A percentile compares a stretch with the other conserved stretches of the same genome.
These are phyloP conservation scores for Actinernus sp. DNA, from an alignment of 92 coral and sea anemone species.

Conservation along the genomic window DNA sequence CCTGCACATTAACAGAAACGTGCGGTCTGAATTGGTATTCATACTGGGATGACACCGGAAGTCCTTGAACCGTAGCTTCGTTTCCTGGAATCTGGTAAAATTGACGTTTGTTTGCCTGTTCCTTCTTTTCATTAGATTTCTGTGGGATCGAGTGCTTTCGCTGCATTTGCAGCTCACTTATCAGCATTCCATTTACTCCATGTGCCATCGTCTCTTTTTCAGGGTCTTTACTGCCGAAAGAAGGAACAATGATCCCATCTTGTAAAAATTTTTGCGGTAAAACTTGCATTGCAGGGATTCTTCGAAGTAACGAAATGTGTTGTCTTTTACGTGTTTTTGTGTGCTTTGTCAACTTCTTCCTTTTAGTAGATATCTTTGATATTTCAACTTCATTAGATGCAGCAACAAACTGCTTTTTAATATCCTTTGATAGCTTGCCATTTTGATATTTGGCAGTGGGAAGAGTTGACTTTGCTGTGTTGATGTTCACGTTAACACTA, in stretches of 20 bases:
- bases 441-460: conserved; percentile 30
- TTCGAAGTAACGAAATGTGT: conserved; percentile 66
- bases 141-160: conserved; percentile 63
- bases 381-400: background rate
- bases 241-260: conserved; percentile 73
- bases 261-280: conserved; percentile 82
- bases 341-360: conserved; percentile 1
- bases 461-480: conserved; percentile 59
- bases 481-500: conserved; percentile 57
- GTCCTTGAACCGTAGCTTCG: conserved; percentile 17
- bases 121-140: background rate
- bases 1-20: conserved; percentile 62
- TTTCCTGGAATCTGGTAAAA: background rate
- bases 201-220: conserved; percentile 17
- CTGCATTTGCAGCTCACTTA: conserved; percentile 61
- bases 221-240: conserved; percentile 40
- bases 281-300: conserved; percentile 91
- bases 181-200: conserved; percentile 63
- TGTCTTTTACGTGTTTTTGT: conserved; percentile 46
- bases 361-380: background rate
- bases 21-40: conserved; percentile 25
- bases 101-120: conserved; percentile 9
- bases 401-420: conserved; percentile 12
- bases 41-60: conserved; percentile 4
- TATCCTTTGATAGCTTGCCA: too few species aligned